Conservation (phyloP, 2,797 vertebrate genomes). For the Yasuhikotakia modesta region DNA sequence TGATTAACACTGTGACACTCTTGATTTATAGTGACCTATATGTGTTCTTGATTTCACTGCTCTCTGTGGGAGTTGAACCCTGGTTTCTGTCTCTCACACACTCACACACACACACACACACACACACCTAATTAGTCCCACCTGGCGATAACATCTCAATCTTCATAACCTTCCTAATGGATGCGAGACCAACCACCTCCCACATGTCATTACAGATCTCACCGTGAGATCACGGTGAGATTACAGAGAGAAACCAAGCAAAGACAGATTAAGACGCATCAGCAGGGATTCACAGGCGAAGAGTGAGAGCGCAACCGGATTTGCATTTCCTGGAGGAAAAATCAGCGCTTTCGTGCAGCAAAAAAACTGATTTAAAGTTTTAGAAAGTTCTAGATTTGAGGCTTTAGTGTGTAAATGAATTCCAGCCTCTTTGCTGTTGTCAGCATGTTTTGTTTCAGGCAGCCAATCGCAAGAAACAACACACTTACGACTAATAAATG, state of each 20-base stretch:
- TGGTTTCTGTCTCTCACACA: constrained; percentile 1
- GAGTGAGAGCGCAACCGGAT: neutral
- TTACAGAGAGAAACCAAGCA: constrained; percentile 12
- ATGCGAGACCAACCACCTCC: neutral
- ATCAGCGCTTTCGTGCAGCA: neutral
- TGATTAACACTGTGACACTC: constrained; percentile 36
- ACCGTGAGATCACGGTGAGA: constrained; percentile 18
- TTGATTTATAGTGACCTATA: too few relatives aligned
- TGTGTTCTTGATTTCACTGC: neutral
- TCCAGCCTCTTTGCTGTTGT: too few relatives aligned
- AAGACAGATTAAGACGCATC: constrained; percentile 5
- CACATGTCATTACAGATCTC: constrained; percentile 13
- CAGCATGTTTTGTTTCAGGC: too few relatives aligned
- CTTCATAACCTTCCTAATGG: constrained; percentile 24
- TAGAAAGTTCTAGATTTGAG: too few relatives aligned
- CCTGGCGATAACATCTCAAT: constrained; percentile 6
- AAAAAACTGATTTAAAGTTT: neutral
- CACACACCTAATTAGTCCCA: constrained; percentile 24
- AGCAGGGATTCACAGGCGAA: neutral
- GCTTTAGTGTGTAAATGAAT: too few relatives aligned
- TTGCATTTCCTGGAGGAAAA: neutral
- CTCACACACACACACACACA: constrained; percentile 17
- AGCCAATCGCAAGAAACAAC: too few relatives aligned
- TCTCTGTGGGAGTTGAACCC: neutral
- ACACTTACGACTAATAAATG: too few relatives aligned